Conservation (phyloP, 2,113 vertebrate species). For the Nerophis ophidion region DNA sequence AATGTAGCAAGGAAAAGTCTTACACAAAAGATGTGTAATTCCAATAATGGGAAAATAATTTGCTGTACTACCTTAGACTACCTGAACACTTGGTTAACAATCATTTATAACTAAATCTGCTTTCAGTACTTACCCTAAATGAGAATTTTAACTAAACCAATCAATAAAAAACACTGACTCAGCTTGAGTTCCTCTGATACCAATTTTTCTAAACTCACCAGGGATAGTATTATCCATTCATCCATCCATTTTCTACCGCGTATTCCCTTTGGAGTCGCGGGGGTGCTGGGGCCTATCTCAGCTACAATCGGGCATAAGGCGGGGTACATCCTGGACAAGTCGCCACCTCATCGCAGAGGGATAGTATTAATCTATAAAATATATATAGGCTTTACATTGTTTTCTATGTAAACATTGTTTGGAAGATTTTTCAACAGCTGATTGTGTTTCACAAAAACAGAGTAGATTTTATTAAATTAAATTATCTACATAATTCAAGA, state of each 20-base stretch:
- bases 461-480: slow-evolving; percentile 37
- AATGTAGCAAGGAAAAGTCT: slow-evolving; percentile 52
- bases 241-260: too few relatives aligned
- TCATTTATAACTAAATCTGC: slow-evolving; percentile 11
- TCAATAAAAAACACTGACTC: slow-evolving; percentile 5
- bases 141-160: slow-evolving; percentile 12
- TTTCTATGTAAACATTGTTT: slow-evolving; percentile 48
- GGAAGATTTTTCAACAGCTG: slow-evolving; percentile 36
- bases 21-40: slow-evolving; percentile 43
- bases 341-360: too few relatives aligned
- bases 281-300: too few relatives aligned
- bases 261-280: too few relatives aligned
- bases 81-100: slow-evolving; percentile 5
- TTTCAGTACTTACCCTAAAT: background rate
- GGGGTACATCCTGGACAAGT: too few relatives aligned
- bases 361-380: slow-evolving; percentile 50
- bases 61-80: background rate
- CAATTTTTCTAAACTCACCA: slow-evolving; percentile 24
- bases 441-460: slow-evolving; percentile 24
- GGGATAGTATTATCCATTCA: slow-evolving; percentile 37
- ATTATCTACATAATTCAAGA: slow-evolving; percentile 15
- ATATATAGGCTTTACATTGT: slow-evolving; percentile 34
- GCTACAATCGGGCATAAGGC: too few relatives aligned
- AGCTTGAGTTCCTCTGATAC: slow-evolving; percentile 11
- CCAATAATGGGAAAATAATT: slow-evolving; percentile 15